Evolutionary conservation across 2,113 vertebrate species (phyloP).

Genomic region (Mormyrus iriodes): DNA sequence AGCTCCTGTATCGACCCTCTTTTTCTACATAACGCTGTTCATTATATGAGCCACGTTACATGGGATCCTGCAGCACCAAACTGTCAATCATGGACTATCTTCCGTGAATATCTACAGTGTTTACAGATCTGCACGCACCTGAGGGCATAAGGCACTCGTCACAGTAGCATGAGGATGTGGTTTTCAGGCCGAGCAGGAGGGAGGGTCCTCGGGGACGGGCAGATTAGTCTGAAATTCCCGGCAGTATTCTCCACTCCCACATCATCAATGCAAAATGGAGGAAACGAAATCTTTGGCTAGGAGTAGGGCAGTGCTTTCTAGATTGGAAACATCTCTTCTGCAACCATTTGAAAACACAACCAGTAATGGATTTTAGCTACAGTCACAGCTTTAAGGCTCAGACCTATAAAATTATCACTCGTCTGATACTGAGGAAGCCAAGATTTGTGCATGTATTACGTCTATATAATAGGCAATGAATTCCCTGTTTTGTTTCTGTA

Average conservation of each 20-base stretch:
- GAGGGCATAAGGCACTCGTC: not conserved
- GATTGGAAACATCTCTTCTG: not conserved
- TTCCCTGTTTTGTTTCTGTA: not conserved
- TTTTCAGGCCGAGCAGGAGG: not conserved
- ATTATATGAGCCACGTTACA: not conserved
- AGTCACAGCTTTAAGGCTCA: not conserved
- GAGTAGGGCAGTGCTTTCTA: not conserved
- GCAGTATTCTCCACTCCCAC: not conserved
- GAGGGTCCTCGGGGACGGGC: not conserved
- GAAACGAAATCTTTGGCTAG: not conserved
- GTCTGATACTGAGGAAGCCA: not conserved
- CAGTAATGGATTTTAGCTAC: not conserved
- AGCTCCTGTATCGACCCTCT: not conserved
- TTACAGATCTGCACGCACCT: not conserved
- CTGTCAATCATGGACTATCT: not conserved
- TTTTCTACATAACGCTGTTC: not conserved
- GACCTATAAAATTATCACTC: not conserved
- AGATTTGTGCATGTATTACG: not conserved
- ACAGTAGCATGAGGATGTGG: not conserved
- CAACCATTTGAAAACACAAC: not conserved
- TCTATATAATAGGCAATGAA: not conserved
- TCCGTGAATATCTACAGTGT: not conserved
- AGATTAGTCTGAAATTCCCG: not conserved
- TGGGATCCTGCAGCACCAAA: not conserved
- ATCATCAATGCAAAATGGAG: not conserved